Evolutionary conservation across 2,888 invertebrate genomes (phyloP).

Genomic region (Lochmaea crataegi): DNA sequence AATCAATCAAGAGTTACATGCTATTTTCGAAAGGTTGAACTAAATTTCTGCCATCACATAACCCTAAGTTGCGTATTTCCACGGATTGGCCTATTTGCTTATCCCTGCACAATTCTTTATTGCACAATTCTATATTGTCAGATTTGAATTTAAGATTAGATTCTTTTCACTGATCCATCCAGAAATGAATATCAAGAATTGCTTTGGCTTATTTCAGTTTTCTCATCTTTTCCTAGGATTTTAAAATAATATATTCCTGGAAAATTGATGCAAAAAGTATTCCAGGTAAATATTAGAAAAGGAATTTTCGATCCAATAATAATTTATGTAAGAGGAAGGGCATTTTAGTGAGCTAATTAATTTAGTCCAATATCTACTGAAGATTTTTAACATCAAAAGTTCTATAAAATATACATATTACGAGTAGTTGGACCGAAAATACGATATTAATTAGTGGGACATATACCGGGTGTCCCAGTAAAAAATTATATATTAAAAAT

Average conservation of each 20-base stretch:
- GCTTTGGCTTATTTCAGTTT: slow-evolving; percentile 6
- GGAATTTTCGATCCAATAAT: not conserved
- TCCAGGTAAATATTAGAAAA: not conserved
- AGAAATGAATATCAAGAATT: slow-evolving; percentile 17
- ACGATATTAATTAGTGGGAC: too few species aligned
- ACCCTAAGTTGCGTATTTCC: not conserved
- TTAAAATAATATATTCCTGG: not conserved
- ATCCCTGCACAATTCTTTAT: not conserved
- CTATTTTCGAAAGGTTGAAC: too few species aligned
- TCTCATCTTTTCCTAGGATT: not conserved
- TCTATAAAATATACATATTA: too few species aligned
- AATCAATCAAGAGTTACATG: too few species aligned
- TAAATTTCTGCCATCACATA: too few species aligned
- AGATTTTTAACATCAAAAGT: too few species aligned
- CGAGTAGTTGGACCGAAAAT: too few species aligned
- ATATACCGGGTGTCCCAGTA: too few species aligned
- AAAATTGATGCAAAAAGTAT: not conserved
- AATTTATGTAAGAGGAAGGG: not conserved
- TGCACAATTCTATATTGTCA: not conserved
- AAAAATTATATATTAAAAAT: too few species aligned
- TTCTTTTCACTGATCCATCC: slow-evolving; percentile 3
- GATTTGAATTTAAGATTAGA: slow-evolving; percentile 17
- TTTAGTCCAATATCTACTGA: too few species aligned
- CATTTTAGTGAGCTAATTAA: not conserved
- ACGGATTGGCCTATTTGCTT: not conserved